Evolutionary conservation across 2,113 vertebrate genomes (phyloP).

Genomic region (Tenebrosternarchus preto): DNA sequence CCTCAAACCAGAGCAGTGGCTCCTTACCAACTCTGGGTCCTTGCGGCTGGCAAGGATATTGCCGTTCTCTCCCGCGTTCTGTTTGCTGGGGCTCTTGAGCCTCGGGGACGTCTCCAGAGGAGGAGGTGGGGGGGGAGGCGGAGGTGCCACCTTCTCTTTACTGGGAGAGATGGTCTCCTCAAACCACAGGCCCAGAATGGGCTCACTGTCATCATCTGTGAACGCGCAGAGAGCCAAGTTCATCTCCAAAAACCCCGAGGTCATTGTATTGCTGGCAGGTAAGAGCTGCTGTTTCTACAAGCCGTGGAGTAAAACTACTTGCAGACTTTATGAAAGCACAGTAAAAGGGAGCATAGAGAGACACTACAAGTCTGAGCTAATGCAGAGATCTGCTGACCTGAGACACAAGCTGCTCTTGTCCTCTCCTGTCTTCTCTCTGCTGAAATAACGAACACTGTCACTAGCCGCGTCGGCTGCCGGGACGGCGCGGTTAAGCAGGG

Average conservation of each 20-base stretch:
- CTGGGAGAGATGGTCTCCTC: slow-evolving; percentile 98
- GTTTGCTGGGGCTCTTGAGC: slow-evolving; percentile 94
- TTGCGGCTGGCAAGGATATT: slow-evolving; percentile 97
- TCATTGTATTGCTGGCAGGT: slow-evolving; percentile 42
- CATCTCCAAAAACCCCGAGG: background rate
- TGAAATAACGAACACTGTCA: slow-evolving; percentile 82
- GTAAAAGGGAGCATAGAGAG: slow-evolving; percentile 48
- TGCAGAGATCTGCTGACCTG: slow-evolving; percentile 81
- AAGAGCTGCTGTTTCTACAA: slow-evolving; percentile 40
- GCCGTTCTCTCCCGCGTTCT: slow-evolving; percentile 87
- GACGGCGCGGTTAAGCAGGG: slow-evolving; percentile 47
- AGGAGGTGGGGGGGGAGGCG: slow-evolving; percentile 87
- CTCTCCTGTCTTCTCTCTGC: slow-evolving; percentile 84
- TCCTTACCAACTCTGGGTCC: slow-evolving; percentile 92
- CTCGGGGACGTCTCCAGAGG: slow-evolving; percentile 91
- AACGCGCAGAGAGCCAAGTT: slow-evolving; percentile 37
- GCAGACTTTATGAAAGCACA: slow-evolving; percentile 48
- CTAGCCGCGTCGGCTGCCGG: slow-evolving; percentile 64
- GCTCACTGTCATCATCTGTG: slow-evolving; percentile 96
- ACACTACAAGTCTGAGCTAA: slow-evolving; percentile 75
- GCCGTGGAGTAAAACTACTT: slow-evolving; percentile 41
- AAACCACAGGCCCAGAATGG: slow-evolving; percentile 98
- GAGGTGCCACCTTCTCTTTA: slow-evolving; percentile 93
- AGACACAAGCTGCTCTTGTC: slow-evolving; percentile 82
- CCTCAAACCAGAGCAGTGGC: background rate